Base-by-base conservation (phyloP, 2,113 vertebrate species). In the Macheiramphus alcinus region DNA sequence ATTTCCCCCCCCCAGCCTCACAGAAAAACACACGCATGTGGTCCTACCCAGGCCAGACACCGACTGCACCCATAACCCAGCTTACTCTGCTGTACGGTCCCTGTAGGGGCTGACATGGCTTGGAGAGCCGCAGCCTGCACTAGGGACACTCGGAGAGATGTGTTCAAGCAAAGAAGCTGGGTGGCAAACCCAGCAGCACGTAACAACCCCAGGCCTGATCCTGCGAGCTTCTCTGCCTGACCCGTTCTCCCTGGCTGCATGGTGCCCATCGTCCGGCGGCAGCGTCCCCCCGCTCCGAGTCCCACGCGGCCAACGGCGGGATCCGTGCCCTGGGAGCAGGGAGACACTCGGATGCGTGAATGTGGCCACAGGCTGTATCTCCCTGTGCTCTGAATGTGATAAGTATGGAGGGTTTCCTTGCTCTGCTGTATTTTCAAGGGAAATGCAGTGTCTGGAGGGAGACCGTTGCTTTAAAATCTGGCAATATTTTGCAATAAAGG, bases 21-120 rank as follows among this genome's bases (percentile, higher is more conserved):
- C 42, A 61, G 66, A 81, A 91, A 32, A 29, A 43, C 43, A 38
- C 21, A 8, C n/a, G n/a, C 0, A 5, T 1, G 0, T 59, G 38
- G 14, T 65, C 40, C n/a, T 43, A 38, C 32, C 18, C 17, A 17
- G n/a, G 36, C 42, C 67, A 42, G 78, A 70, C 62, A 25, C 32
- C 3, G 2, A 26, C 48, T 53, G 23, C 48, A 63, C 5, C 25
- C 10, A 1, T 29, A 67, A 32, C 61, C 8, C 66, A 55, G 48
- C 34, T 84, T 65, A 38, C 29, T 62, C 12, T 38, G 14, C 56
- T 40, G 20, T 11, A 22, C 0, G 0, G 21, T 58, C 71, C 56
- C 56, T 0, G 0, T 3, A 32, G 16, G 63, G 53, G 20, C 72
- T 48, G 61, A 6, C 61, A 22, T 0, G 0, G 47, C 75, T 58